Base-by-base conservation (phyloP, 2,888 invertebrate genomes). In the Andrena bucephala region DNA sequence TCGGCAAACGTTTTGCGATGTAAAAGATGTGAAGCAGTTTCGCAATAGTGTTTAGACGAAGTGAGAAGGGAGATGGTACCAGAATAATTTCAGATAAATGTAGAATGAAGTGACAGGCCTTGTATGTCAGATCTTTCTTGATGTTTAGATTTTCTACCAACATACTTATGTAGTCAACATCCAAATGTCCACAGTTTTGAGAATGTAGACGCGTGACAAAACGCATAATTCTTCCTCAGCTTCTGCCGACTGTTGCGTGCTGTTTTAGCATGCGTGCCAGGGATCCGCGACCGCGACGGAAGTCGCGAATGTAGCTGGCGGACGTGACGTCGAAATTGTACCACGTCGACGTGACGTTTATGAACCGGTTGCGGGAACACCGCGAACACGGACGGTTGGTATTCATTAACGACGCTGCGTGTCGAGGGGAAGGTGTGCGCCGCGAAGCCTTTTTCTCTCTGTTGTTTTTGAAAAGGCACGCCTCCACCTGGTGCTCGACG, bases 341-440 rank as follows among this genome's bases (percentile, higher is more conserved):
- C 73, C 36, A 48, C 73, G 33, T n/a, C 63, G 81, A 69, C 73
- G 57, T 67, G 83, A 81, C 81, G 69, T 83, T 83, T 81, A 83
- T 77, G 81, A 77, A 81, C 73, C 70, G 36, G 50, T 29, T 71
- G 57, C 81, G 42, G 63, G 74, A 48, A 59, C 62, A 71, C 54
- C 67, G 67, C 50, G 74, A 59, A 31, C 36, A 63, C 29, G 81
- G 54, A 63, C 36, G 71, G 50, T 71, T 50, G 68, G 72, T 72
- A 73, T 81, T 81, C 81, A 69, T 83, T 81, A 83, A 81, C 69
- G 48, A 27, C 24, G 31, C 20, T 10, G 42, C 59, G 70, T 57
- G 63, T 67, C 31, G 50, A 50, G 59, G 57, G 24, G 20, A 79
- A 74, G 74, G 52, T 27, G 74, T 10, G 42, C 27, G 67, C 48